These are phyloP conservation scores for Melinaea menophilus DNA, from an alignment of 2,888 invertebrate species.

Conservation along the genomic window DNA sequence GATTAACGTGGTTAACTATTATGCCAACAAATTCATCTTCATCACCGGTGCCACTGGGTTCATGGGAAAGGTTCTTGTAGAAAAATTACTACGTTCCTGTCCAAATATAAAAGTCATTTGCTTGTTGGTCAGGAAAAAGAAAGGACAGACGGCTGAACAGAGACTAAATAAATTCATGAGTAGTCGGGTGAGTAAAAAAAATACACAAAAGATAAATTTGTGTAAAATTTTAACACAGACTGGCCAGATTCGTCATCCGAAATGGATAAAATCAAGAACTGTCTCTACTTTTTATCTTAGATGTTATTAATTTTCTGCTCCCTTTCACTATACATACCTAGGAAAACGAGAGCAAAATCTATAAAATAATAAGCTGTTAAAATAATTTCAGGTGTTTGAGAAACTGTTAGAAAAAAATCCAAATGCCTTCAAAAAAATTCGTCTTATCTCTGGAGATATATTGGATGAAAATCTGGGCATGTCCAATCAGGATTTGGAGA, in stretches of 20 bases:
- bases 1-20: conserved; percentile 10
- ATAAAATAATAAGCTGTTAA: not conserved
- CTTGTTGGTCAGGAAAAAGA: conserved; percentile 84
- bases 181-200: conserved; percentile 9
- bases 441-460: conserved; percentile 14
- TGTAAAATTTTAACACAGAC: no score
- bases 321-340: no score
- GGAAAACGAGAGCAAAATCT: not conserved
- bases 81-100: conserved; percentile 40
- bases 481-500: not conserved
- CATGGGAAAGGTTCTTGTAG: no score
- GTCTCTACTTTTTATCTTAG: no score
- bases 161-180: conserved; percentile 7
- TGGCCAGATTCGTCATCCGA: no score
- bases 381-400: conserved; percentile 16
- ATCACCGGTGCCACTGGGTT: no score
- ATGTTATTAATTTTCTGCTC: no score
- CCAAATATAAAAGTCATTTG: conserved; percentile 81
- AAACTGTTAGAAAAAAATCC: conserved; percentile 11
- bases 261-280: not conserved
- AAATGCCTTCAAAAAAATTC: conserved; percentile 12
- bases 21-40: no score
- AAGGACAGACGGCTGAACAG: conserved; percentile 36
- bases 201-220: no score
- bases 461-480: conserved; percentile 15